phyloP scores from a whole-genome alignment of 2,113 vertebrate species.

The Chaetura pelagica region DNA sequence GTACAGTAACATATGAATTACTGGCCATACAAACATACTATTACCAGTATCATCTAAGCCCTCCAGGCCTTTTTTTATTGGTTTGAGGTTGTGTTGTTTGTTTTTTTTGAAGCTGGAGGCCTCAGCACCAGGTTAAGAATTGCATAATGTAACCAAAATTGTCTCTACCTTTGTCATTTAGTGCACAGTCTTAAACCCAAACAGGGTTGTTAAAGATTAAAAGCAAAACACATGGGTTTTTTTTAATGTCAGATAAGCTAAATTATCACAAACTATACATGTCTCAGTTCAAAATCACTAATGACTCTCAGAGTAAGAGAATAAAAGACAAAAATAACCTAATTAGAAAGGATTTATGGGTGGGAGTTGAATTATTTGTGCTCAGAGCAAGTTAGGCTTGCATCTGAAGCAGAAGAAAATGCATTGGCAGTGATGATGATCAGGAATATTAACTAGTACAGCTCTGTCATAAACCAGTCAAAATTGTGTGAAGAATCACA shows the following conservation, averaged over 20 bases:
- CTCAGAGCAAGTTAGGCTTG: constrained; percentile 26
- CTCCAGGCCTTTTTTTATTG: not conserved
- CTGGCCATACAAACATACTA: not conserved
- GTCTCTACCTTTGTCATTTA: not conserved
- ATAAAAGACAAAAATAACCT: constrained; percentile 65
- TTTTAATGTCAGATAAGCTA: constrained; percentile 62
- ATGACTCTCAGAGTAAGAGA: constrained; percentile 30
- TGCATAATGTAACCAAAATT: not conserved
- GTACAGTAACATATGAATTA: not conserved
- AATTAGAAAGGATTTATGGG: constrained; percentile 65
- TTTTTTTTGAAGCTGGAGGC: not conserved
- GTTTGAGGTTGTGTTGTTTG: not conserved
- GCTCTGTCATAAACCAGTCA: constrained; percentile 4
- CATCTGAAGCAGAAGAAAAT: not conserved
- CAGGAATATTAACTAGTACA: constrained; percentile 34
- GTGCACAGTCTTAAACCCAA: not conserved
- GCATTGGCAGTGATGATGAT: not conserved
- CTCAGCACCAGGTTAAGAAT: not conserved
- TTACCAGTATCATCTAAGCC: not conserved
- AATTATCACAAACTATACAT: constrained; percentile 65
- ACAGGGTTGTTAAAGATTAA: constrained; percentile 43
- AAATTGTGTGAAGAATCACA: not conserved
- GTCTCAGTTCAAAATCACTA: constrained; percentile 65
- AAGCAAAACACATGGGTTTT: constrained; percentile 35
- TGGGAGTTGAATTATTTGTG: constrained; percentile 46